phyloP scores from a whole-genome alignment of 2,797 vertebrate species.

The Neopelma chrysocephalum region DNA sequence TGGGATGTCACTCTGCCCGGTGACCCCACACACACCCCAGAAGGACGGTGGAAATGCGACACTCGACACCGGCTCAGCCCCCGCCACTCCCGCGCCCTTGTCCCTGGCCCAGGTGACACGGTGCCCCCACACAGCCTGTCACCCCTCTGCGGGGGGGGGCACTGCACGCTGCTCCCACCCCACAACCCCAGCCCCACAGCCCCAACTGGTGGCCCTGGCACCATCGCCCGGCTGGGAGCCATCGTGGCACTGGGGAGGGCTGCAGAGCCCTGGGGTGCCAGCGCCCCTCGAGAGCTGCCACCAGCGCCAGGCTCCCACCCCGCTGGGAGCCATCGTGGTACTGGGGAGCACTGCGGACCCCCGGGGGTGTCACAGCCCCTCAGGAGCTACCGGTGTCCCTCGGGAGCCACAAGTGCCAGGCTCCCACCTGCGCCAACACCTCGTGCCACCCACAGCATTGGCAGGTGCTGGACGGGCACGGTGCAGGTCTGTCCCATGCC shows the following conservation, averaged over 20 bases:
- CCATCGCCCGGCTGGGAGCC: background rate
- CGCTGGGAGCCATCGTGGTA: background rate
- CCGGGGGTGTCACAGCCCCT: accelerated
- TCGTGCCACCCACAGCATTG: background rate
- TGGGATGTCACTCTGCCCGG: accelerated
- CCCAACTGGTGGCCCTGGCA: background rate
- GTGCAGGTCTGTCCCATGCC: background rate
- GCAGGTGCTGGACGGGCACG: background rate
- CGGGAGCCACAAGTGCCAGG: background rate
- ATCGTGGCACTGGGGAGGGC: accelerated
- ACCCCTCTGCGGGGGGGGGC: too few species aligned
- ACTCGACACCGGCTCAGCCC: background rate
- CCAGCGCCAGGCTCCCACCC: background rate
- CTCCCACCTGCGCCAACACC: background rate
- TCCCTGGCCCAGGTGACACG: background rate
- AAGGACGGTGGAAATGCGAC: accelerated
- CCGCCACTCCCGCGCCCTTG: background rate
- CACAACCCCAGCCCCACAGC: background rate
- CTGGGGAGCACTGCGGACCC: accelerated
- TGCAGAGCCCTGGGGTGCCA: accelerated
- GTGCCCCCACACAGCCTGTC: background rate
- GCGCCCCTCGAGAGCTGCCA: background rate
- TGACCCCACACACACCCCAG: accelerated
- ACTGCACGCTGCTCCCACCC: background rate
- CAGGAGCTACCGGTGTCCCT: background rate